Conservation (phyloP, 2,888 invertebrate genomes). For the Hypena proboscidalis region DNA sequence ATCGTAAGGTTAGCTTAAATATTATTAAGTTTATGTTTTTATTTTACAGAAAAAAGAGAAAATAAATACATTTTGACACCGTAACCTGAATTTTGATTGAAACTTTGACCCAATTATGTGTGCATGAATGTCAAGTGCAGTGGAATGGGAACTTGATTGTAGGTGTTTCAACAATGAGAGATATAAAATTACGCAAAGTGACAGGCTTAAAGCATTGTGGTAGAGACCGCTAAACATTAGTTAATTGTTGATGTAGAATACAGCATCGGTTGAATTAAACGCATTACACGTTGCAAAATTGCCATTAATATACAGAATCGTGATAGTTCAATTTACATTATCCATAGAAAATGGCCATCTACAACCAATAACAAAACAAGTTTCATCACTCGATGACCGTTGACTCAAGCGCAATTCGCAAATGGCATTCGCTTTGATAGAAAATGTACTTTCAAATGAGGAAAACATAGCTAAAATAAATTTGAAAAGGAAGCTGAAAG, state of each 20-base stretch:
- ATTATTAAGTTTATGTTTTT: constrained; percentile 76
- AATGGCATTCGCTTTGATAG: too few relatives aligned
- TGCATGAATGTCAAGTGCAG: neutral
- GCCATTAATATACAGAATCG: constrained; percentile 17
- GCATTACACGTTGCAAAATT: constrained; percentile 20
- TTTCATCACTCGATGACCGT: constrained; percentile 33
- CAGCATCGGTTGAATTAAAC: constrained; percentile 6
- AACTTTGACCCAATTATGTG: neutral
- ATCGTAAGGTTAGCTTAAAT: constrained; percentile 77
- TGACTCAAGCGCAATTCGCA: too few relatives aligned
- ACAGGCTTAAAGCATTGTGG: constrained; percentile 3
- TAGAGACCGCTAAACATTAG: constrained; percentile 1
- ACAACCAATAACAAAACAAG: constrained; percentile 12
- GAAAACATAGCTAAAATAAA: too few relatives aligned
- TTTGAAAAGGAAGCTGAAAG: too few relatives aligned
- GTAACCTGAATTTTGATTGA: constrained; percentile 52
- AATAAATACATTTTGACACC: constrained; percentile 86
- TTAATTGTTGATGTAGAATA: constrained; percentile 16
- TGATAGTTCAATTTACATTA: constrained; percentile 40
- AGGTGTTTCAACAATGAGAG: neutral
- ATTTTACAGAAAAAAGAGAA: constrained; percentile 73
- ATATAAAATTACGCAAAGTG: neutral
- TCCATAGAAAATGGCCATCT: constrained; percentile 25
- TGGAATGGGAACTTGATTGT: neutral
- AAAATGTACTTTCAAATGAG: too few relatives aligned